Evolutionary conservation across 2,888 invertebrate species (phyloP).

Genomic region (Polymixis lichenea): DNA sequence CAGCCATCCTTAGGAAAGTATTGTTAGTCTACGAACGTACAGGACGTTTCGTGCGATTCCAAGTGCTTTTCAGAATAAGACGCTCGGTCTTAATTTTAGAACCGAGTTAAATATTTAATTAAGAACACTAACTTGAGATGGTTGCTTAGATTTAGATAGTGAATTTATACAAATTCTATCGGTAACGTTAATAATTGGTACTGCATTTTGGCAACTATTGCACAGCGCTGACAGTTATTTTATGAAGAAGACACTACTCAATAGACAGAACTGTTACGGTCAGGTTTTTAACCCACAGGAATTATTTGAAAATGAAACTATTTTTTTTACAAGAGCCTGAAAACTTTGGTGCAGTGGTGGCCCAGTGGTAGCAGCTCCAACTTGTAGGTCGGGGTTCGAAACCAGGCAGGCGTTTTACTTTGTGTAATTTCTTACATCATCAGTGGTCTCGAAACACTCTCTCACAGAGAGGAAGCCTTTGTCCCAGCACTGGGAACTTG

Average conservation of each 20-base stretch:
- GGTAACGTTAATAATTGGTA: background rate
- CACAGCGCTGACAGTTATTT: background rate
- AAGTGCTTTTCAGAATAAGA: constrained; percentile 67
- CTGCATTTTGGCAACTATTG: background rate
- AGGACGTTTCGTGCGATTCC: constrained; percentile 27
- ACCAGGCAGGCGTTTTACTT: no score
- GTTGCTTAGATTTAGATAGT: constrained; percentile 58
- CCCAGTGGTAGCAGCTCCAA: no score
- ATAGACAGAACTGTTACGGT: background rate
- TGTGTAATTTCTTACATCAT: no score
- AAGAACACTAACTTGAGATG: constrained; percentile 71
- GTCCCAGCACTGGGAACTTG: no score
- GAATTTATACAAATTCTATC: constrained; percentile 23
- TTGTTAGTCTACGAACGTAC: constrained; percentile 50
- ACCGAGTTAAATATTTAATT: constrained; percentile 77
- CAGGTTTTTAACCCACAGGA: background rate
- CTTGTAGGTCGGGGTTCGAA: no score
- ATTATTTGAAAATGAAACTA: background rate
- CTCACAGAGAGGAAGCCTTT: no score
- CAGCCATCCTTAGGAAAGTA: constrained; percentile 14
- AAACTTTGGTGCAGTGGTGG: no score
- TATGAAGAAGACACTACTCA: background rate
- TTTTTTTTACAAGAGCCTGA: no score
- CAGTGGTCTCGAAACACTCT: no score
- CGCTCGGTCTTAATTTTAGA: constrained; percentile 69